Evolutionary conservation across 2,113 vertebrate species (phyloP).

Genomic region (Cnemophilus loriae): DNA sequence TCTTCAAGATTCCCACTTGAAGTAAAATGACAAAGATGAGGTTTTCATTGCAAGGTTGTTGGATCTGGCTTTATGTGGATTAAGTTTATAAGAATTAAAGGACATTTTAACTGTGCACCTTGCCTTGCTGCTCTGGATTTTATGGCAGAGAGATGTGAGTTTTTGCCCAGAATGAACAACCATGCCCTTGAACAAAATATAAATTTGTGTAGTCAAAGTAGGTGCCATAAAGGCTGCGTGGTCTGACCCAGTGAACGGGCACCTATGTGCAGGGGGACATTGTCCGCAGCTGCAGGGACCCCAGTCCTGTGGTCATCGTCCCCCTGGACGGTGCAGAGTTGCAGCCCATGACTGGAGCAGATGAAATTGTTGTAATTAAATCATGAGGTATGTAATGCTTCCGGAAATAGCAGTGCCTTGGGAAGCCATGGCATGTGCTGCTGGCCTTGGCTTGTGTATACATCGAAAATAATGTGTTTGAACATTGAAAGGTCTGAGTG

Average conservation of each 20-base stretch:
- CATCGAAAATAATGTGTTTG: neutral
- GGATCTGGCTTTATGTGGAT: neutral
- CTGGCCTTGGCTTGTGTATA: neutral
- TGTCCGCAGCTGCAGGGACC: neutral
- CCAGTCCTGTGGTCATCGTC: fast-evolving
- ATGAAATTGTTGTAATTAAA: neutral
- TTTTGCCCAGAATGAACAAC: neutral
- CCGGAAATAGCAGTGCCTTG: neutral
- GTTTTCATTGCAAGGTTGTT: neutral
- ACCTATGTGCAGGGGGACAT: fast-evolving
- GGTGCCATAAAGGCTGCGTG: fast-evolving
- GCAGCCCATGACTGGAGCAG: neutral
- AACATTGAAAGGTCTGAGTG: neutral
- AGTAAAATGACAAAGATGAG: neutral
- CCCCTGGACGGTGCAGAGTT: neutral
- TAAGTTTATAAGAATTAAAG: neutral
- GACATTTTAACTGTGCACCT: neutral
- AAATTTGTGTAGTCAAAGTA: neutral
- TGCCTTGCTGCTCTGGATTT: neutral
- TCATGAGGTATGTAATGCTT: fast-evolving
- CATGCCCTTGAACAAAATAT: neutral
- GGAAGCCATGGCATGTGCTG: fast-evolving
- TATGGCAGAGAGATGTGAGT: fast-evolving
- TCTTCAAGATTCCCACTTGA: neutral
- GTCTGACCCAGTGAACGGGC: fast-evolving